Base-by-base conservation (phyloP, 2,797 vertebrate species). In the Taeniopygia guttata region DNA sequence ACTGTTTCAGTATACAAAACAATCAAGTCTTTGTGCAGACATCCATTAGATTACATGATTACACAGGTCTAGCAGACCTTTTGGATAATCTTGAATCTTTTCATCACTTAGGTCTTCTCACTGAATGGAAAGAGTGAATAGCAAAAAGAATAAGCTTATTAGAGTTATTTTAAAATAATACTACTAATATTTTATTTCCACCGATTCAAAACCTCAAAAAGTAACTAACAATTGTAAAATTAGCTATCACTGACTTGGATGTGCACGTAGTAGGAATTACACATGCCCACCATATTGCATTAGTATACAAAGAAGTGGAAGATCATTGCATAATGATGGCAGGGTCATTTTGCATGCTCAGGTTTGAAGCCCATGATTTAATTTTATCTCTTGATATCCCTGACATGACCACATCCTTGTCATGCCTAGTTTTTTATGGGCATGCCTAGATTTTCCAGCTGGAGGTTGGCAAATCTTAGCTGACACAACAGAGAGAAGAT, bases 271-370 rank as follows among this genome's bases (percentile, higher is more conserved):
- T 32, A 51, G 7, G 30, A 60, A 67, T 32, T 29, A 48, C 7
- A 12, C 0, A 7, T 12, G 8, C 13, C 13, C 8, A 59, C 34
- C 2, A 5, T 21, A 14, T 20, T 43, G 4, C 6, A n/a, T 56
- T 62, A 26, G 8, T 36, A 19, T 12, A 12, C 11, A 62, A 75
- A 69, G 13, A 66, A 87, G 10, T 45, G 26, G 45, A 46, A 75
- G 40, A 30, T 14, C 7, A 16, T 25, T 55, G 17, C 9, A n/a
- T 25, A n/a, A 45, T 7, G 10, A 72, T 38, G n/a, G 14, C 5
- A 59, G 14, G 26, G 29, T 46, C 5, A 23, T 45, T 76, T 80
- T 76, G 14, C 16, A 10, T 58, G 4, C 4, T 55, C 9, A 32
- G 20, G 17, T 46, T 45, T 9, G 7, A 72, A 14, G 40, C 34